A percentile compares a stretch with the other conserved stretches of the same genome.
phyloP scores from a whole-genome alignment of 2,113 vertebrate species.

The Brachyhypopomus gauderio region DNA sequence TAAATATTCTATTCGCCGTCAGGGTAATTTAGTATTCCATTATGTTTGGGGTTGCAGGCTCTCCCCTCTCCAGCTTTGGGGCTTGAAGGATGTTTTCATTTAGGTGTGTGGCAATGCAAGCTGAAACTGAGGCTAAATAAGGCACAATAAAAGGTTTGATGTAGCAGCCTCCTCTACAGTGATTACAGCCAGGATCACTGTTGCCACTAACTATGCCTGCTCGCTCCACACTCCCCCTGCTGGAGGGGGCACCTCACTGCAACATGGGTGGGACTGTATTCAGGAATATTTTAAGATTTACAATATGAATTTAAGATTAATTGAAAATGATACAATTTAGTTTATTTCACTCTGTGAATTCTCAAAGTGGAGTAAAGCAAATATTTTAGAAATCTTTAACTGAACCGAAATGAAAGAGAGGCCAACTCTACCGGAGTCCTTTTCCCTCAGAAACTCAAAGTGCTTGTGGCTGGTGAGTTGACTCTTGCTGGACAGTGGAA shows the following conservation, averaged over 20 bases:
- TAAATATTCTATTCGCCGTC: conserved; percentile 67
- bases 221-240: neutral
- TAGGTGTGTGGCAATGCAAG: conserved; percentile 6
- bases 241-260: neutral
- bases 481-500: no score
- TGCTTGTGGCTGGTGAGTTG: no score
- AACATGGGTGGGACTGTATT: neutral
- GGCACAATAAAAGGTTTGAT: conserved; percentile 56
- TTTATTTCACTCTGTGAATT: neutral
- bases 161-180: conserved; percentile 55
- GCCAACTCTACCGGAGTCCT: neutral
- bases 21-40: conserved; percentile 74
- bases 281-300: no score
- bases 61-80: conserved; percentile 31
- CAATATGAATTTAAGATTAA: no score
- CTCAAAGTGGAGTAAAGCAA: neutral
- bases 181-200: conserved; percentile 41
- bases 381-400: no score
- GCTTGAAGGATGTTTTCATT: conserved; percentile 59
- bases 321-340: no score
- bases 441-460: no score
- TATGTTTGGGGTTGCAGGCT: conserved; percentile 55
- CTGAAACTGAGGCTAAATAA: conserved; percentile 54
- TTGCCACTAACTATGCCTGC: neutral
- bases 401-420: neutral